phyloP scores from a whole-genome alignment of 1,140 invertebrate genomes.

The Drosophila erecta region DNA sequence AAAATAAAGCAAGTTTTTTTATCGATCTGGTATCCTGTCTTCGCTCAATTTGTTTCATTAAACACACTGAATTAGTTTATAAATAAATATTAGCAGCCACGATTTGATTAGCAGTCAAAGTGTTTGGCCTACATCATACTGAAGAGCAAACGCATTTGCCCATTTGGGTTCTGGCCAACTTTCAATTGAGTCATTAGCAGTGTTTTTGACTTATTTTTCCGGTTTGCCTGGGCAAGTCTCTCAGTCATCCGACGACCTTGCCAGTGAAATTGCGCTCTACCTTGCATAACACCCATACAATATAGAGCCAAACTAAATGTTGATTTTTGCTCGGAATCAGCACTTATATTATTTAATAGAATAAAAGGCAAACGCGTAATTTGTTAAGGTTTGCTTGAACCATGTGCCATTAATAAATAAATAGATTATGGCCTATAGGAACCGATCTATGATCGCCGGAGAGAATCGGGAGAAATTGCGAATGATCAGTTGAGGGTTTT shows the following conservation, averaged over 20 bases:
- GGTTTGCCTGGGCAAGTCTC: slow-evolving; percentile 34
- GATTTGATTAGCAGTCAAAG: slow-evolving; percentile 20
- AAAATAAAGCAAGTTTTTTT: background rate
- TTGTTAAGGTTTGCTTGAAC: slow-evolving; percentile 33
- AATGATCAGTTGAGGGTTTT: slow-evolving; percentile 4
- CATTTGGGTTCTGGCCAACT: slow-evolving; percentile 54
- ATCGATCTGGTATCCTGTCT: background rate
- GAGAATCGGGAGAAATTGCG: background rate
- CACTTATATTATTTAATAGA: slow-evolving; percentile 40
- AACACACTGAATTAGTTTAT: background rate
- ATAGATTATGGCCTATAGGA: slow-evolving; percentile 30
- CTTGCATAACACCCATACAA: slow-evolving; percentile 26
- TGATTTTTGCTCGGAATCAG: slow-evolving; percentile 3
- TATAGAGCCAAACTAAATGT: slow-evolving; percentile 21
- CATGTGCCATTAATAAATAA: slow-evolving; percentile 20
- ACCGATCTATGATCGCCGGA: slow-evolving; percentile 16
- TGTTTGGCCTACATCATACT: background rate
- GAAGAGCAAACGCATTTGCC: slow-evolving; percentile 17
- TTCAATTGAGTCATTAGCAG: slow-evolving; percentile 35
- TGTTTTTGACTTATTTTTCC: slow-evolving; percentile 25
- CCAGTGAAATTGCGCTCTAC: slow-evolving; percentile 22
- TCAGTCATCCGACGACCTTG: slow-evolving; percentile 32
- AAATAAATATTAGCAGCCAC: background rate
- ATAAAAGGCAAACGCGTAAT: slow-evolving; percentile 39
- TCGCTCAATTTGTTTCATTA: too few relatives aligned